Conservation (phyloP, 2,113 vertebrate species). For the Pycnonotus jocosus region DNA sequence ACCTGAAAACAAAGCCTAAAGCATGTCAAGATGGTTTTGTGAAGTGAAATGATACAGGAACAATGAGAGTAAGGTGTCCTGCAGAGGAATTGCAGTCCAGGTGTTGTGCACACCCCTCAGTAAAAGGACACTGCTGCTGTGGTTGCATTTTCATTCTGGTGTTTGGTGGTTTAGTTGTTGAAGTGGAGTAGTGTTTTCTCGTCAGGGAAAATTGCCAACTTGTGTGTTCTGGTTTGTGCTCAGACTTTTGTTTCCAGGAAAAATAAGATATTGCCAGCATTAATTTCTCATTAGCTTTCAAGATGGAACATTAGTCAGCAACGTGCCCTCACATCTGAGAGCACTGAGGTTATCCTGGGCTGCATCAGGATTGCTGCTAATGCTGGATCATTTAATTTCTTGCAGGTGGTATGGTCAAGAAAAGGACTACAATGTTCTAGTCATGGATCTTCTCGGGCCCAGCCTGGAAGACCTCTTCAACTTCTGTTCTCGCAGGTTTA, state of each 20-base stretch:
- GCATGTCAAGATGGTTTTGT: not conserved
- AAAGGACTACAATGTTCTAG: constrained; percentile 99
- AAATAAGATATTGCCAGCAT: not conserved
- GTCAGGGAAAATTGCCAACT: not conserved
- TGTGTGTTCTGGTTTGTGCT: not conserved
- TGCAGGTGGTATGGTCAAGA: constrained; percentile 99
- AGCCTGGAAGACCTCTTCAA: constrained; percentile 98
- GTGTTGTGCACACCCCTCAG: not conserved
- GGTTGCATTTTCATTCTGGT: not conserved
- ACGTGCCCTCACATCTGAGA: not conserved
- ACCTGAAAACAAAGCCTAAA: not conserved
- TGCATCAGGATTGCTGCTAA: not conserved
- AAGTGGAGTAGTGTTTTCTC: not conserved
- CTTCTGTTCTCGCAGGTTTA: constrained; percentile 99
- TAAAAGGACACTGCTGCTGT: not conserved
- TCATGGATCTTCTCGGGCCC: constrained; percentile 98
- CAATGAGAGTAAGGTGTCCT: not conserved
- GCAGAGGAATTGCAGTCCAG: not conserved
- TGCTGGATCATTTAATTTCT: not conserved
- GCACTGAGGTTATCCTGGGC: not conserved
- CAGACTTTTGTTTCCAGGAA: not conserved
- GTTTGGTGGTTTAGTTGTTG: not conserved
- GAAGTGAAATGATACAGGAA: not conserved
- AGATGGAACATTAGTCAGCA: not conserved
- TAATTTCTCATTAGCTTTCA: not conserved